Evolutionary conservation across 1,140 invertebrate species (phyloP).

Genomic region (Penaeus japonicus): DNA sequence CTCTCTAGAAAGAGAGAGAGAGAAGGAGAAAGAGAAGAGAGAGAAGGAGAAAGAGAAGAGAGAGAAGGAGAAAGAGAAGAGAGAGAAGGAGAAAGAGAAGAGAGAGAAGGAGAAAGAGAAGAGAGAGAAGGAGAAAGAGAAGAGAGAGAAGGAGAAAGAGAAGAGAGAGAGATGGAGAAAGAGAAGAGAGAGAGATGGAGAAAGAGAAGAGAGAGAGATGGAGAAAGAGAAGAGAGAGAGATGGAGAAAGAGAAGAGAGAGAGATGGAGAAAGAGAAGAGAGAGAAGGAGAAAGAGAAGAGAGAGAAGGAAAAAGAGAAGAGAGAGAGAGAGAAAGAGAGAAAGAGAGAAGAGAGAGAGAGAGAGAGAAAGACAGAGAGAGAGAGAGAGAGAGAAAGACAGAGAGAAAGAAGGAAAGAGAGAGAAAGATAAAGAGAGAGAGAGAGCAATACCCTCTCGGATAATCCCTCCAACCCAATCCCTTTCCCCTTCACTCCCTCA

Average conservation of each 20-base stretch:
- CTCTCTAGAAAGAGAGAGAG: neutral
- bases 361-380: neutral
- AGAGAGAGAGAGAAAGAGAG: neutral
- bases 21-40: neutral
- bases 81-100: neutral
- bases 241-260: neutral
- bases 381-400: neutral
- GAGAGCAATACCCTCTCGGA: neutral
- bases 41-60: too few relatives aligned
- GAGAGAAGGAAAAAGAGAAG: neutral
- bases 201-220: neutral
- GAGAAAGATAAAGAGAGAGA: neutral
- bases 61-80: neutral
- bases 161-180: too few relatives aligned
- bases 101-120: neutral
- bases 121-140: neutral
- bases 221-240: neutral
- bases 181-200: neutral
- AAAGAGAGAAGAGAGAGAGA: neutral
- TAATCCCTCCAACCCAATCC: neutral
- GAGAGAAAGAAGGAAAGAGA: neutral
- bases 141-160: conserved; percentile 20
- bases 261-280: neutral
- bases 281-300: neutral
- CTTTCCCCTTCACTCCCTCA: neutral